These are phyloP conservation scores for Amblyraja radiata DNA, from an alignment of 2,797 vertebrate genomes.

Conservation along the genomic window DNA sequence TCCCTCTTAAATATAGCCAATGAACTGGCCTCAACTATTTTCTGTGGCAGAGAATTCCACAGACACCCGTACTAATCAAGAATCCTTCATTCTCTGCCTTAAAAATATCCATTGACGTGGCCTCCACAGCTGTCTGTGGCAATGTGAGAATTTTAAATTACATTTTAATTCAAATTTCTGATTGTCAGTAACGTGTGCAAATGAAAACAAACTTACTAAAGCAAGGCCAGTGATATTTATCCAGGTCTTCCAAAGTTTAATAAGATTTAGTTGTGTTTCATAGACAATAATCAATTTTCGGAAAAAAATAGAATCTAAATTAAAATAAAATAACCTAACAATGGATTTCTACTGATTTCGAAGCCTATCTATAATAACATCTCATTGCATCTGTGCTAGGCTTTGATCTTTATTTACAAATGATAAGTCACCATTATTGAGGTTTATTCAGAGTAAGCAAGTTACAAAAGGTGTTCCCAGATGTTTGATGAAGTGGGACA, in stretches of 20 bases:
- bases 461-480: not conserved
- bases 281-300: not conserved
- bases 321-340: not conserved
- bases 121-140: too few relatives aligned
- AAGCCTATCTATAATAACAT: not conserved
- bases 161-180: not conserved
- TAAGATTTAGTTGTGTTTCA: not conserved
- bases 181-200: not conserved
- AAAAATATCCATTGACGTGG: too few relatives aligned
- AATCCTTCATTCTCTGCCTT: too few relatives aligned
- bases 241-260: not conserved
- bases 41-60: too few relatives aligned
- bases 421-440: not conserved
- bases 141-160: not conserved
- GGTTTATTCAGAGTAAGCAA: not conserved
- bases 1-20: too few relatives aligned
- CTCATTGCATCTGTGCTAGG: not conserved
- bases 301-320: not conserved
- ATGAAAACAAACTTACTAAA: not conserved
- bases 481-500: not conserved
- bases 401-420: not conserved
- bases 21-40: too few relatives aligned
- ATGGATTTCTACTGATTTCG: slow-evolving; percentile 1
- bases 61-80: too few relatives aligned
- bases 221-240: not conserved